Base-by-base conservation (phyloP, 2,113 vertebrate genomes). In the Myotis davidii region DNA sequence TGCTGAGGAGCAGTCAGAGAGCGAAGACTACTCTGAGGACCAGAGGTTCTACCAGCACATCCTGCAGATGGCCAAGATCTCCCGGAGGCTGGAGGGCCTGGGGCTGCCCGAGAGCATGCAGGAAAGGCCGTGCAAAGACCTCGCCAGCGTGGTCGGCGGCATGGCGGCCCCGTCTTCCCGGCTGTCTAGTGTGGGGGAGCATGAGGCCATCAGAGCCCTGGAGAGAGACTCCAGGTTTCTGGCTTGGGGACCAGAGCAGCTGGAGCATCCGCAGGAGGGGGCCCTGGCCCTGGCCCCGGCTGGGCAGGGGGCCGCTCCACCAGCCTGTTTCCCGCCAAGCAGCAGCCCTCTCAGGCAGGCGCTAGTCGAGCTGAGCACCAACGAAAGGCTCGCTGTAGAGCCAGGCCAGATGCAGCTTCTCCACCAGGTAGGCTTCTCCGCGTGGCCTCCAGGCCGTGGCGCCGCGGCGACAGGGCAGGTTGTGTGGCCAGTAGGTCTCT, bases 51-150 rank as follows among this genome's bases (percentile, higher is more conserved):
- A 96, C 67, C 96, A 74, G 91, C 72, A 93, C 32, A 88, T 97
- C 34, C 90, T 98, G 65, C 94, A 95, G 70, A 97, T 96, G 95
- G 92, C 59, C 92, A 97, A 95, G 67, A 64, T 96, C 79, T 97
- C 97, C 56, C 79, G 72, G 85, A 72, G 25, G 52, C 86, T 91
- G 61, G 92, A 97, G 84, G 93, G 59, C 76, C 79, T 69, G 48
- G 88, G 8, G 56, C 81, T 72, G 50, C 52, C 85, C 1, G 56
- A 87, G 82, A 79, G 61, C 3, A 1, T 45, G 59, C 94, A 39
- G 92, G 93, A 95, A n/a, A 14, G 45, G 29, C 74, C 64, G 0
- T 52, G 88, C 79, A 56, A 85, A 23, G 95, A 85, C 34, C 39
- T 74, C 0, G 2, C 85, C 4, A 4, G 13, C 20, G 4, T 50